Evolutionary conservation across 2,797 vertebrate species (phyloP), one percentile per base, ranked within the genome.

Genomic region (Balearica regulorum): DNA sequence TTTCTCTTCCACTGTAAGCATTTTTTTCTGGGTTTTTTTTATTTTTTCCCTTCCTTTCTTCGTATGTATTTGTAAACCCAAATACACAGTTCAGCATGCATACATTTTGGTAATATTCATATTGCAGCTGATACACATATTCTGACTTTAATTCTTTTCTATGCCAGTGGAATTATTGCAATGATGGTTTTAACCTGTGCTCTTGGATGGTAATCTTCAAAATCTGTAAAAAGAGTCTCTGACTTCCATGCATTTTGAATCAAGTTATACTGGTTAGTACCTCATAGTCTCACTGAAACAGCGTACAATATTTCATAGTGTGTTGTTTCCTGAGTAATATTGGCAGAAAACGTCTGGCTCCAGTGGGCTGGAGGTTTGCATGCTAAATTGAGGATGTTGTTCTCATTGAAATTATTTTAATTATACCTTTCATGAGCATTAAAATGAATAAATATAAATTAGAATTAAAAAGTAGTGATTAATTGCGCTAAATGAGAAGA

Each of bases 371-470:
- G 6, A 90, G 29, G 35, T 21, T 65, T 55, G 29, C 83, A 49
- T 58, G 46, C 25, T 92, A 72, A 90, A 84, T 21, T 78, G 31
- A 73, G 44, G 41, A 71, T 29, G 4, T 39, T 80, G 10, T 86
- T 87, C 61, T 91, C 48, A 37, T 25, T 71, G 35, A 61, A 80
- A 48, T 72, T 72, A 46, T 71, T 91, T 71, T 83, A 88, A 93
- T 84, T 88, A 64, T 8, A 79, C 6, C 17, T 81, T 88, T 83
- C 13, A 39, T 46, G 37, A 86, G 25, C 41, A 51, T 43, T 54
- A 65, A n/a, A 80, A 81, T 53, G 5, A 89, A 81, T 64, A 91
- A 75, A 61, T 68, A 81, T 13, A 51, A 88, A 61, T 62, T 62
- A 29, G 80, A 92, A 58, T 72, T 2, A 39, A 31, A 18, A 82